These are phyloP conservation scores for Phyto melanocephala DNA, from an alignment of 2,888 invertebrate genomes.

Conservation along the genomic window DNA sequence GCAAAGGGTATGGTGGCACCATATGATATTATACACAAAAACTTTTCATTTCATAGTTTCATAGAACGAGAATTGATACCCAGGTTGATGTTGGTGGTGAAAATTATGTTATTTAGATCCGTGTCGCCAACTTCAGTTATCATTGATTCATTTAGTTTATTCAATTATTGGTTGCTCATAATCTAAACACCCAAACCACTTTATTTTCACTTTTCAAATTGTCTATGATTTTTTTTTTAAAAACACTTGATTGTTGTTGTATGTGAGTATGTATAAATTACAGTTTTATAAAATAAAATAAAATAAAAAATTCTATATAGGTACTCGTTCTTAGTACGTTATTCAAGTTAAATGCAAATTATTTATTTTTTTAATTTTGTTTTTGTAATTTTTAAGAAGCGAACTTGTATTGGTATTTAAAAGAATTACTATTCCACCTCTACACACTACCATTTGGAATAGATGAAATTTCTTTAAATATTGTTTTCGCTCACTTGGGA, in stretches of 20 bases:
- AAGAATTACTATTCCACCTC: not conserved
- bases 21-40: too few relatives aligned
- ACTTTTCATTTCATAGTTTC: too few relatives aligned
- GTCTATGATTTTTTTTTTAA: not conserved
- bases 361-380: not conserved
- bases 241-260: not conserved
- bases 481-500: not conserved
- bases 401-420: not conserved
- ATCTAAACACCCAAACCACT: not conserved
- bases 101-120: not conserved
- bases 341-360: slow-evolving; percentile 17
- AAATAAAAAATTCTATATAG: not conserved
- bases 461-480: slow-evolving; percentile 24
- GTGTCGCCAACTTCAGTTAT: not conserved
- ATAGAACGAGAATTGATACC: too few relatives aligned
- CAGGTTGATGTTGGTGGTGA: too few relatives aligned
- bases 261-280: not conserved
- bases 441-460: not conserved
- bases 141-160: not conserved
- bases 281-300: not conserved
- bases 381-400: not conserved
- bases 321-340: not conserved
- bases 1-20: too few relatives aligned
- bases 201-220: not conserved
- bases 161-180: not conserved